Base-by-base conservation (phyloP, 1,140 invertebrate species). In the Conopomorpha cramerella region DNA sequence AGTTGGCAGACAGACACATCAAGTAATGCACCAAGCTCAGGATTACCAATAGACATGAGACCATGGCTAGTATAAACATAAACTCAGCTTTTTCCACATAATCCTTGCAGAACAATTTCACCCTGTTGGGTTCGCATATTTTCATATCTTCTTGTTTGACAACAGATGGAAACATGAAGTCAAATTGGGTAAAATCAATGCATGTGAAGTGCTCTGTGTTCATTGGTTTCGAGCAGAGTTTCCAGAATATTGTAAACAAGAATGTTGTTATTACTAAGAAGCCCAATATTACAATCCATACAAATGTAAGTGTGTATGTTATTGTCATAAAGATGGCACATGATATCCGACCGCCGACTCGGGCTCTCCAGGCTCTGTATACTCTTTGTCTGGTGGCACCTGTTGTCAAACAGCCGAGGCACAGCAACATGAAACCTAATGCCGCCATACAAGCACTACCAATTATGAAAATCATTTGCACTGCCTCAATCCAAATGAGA, bases 321-420 rank as follows among this genome's bases (percentile, higher is more conserved):
- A 97, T 88, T 15, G 86, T 86, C 89, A 97, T 95, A 46, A 96
- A 94, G 52, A 96, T 86, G 34, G 91, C 93, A 76, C 94, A 96
- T 27, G 92, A 91, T 49, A 98, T 91, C 49, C 95, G 81, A 27
- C 96, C 96, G 34, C 95, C 94, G 48, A 97, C 92, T 57, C 95
- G 81, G 12, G 94, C 93, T 53, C 89, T 84, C 88, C 91, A 94
- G 15, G 93, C 92, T 51, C 90, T 84, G 67, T 98, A 99, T 3
- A 98, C 91, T 76, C 93, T 93, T 44, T 93, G 88, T 46, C 96
- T 83, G 3, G 96, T 99, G 30, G 93, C 92, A 42, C 96, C 96
- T 39, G 96, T 98, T 38, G 95, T 93, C 6, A 98, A 79, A 65
- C 92, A 95, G 33, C 95, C 96, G 42, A 98, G 88, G 48, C 93